Evolutionary conservation across 2,113 vertebrate genomes (phyloP).

Genomic region (Porphyrio hochstetteri): DNA sequence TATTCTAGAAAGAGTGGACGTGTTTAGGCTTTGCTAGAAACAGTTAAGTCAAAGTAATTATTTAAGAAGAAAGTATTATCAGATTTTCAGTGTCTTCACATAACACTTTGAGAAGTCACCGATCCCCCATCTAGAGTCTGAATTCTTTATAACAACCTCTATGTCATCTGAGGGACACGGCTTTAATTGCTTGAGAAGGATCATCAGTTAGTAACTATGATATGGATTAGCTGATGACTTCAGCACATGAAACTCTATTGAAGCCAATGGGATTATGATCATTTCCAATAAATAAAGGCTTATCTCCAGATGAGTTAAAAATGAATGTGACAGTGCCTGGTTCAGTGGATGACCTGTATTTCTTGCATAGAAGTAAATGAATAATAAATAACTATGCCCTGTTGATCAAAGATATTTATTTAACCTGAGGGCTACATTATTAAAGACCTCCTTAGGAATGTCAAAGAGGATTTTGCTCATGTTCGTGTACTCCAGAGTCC

Average conservation of each 20-base stretch:
- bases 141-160: neutral
- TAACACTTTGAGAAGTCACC: neutral
- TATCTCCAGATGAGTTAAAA: slow-evolving; percentile 31
- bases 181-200: slow-evolving; percentile 28
- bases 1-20: neutral
- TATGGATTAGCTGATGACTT: slow-evolving; percentile 50
- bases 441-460: slow-evolving; percentile 42
- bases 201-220: slow-evolving; percentile 25
- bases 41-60: neutral
- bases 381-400: slow-evolving; percentile 58
- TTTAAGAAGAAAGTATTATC: neutral
- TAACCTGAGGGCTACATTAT: slow-evolving; percentile 49
- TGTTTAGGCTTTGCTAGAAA: neutral
- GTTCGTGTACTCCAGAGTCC: neutral
- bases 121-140: neutral
- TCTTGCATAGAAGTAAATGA: slow-evolving; percentile 46
- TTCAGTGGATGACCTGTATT: slow-evolving; percentile 27
- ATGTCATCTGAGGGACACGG: neutral
- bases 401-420: slow-evolving; percentile 57
- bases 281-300: slow-evolving; percentile 51
- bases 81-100: neutral
- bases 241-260: neutral
- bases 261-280: slow-evolving; percentile 50
- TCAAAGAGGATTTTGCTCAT: slow-evolving; percentile 32
- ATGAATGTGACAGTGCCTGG: slow-evolving; percentile 20